These are phyloP conservation scores for Melitaea cinxia DNA, from an alignment of 1,140 invertebrate genomes.

Conservation along the genomic window DNA sequence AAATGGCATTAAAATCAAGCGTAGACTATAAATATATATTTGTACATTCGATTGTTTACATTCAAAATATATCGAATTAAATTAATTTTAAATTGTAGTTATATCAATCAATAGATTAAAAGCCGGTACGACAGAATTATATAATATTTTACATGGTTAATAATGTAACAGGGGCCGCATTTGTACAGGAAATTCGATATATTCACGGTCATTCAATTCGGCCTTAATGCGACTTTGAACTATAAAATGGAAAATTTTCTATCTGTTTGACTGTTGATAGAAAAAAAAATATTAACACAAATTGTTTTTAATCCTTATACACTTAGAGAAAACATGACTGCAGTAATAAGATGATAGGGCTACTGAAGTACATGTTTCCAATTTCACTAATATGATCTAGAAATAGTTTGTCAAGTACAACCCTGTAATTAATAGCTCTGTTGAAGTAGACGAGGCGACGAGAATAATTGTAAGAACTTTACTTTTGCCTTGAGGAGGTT, in stretches of 20 bases:
- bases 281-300: slow-evolving; percentile 27
- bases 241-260: slow-evolving; percentile 41
- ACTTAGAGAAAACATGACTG: slow-evolving; percentile 31
- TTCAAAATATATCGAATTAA: neutral
- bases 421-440: slow-evolving; percentile 49
- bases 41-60: neutral
- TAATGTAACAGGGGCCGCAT: slow-evolving; percentile 15
- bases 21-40: neutral
- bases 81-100: neutral
- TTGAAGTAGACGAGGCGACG: slow-evolving; percentile 41
- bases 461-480: too few relatives aligned
- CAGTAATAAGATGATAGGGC: neutral
- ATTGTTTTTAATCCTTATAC: slow-evolving; percentile 29
- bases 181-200: slow-evolving; percentile 18
- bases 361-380: slow-evolving; percentile 31
- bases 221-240: slow-evolving; percentile 17
- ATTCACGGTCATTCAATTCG: slow-evolving; percentile 15
- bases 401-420: slow-evolving; percentile 69
- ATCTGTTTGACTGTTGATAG: slow-evolving; percentile 57
- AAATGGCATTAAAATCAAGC: slow-evolving; percentile 12
- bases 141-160: neutral
- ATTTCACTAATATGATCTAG: slow-evolving; percentile 52
- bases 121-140: slow-evolving; percentile 27
- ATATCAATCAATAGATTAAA: slow-evolving; percentile 16
- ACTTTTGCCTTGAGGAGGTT: neutral